These are phyloP conservation scores for Neomonachus schauinslandi DNA, from an alignment of 2,113 vertebrate species.

Conservation along the genomic window DNA sequence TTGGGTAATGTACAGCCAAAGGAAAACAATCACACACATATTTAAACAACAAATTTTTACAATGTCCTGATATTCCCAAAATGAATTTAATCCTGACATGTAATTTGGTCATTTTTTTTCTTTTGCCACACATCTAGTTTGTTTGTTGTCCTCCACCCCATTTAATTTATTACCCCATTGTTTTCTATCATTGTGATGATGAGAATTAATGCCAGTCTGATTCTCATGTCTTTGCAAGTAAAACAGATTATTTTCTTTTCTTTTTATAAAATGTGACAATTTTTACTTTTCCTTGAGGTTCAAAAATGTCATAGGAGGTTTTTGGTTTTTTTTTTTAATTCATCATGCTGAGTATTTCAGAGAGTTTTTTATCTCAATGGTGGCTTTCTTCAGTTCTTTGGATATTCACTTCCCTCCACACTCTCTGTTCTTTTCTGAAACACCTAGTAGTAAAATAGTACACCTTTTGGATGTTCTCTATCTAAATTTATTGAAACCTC, in stretches of 20 bases:
- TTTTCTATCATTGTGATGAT: neutral
- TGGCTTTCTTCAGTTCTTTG: neutral
- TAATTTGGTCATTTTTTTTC: neutral
- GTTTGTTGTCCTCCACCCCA: neutral
- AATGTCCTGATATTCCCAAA: neutral
- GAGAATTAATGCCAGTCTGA: neutral
- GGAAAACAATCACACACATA: neutral
- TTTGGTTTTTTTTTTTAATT: neutral
- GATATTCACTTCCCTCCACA: neutral
- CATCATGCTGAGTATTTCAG: neutral
- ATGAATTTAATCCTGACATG: neutral
- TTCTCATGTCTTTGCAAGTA: neutral
- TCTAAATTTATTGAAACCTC: neutral
- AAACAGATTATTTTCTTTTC: neutral
- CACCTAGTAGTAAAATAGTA: neutral
- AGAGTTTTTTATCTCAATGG: neutral
- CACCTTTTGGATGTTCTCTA: neutral
- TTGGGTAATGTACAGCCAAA: neutral
- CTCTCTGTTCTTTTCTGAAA: conserved; percentile 1
- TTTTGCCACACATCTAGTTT: neutral
- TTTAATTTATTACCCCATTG: neutral
- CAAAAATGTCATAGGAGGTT: neutral
- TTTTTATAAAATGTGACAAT: neutral
- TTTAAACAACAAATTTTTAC: neutral
- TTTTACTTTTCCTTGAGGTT: neutral